phyloP scores from a whole-genome alignment of 2,888 invertebrate species.

The Leptopilina drosophilae region DNA sequence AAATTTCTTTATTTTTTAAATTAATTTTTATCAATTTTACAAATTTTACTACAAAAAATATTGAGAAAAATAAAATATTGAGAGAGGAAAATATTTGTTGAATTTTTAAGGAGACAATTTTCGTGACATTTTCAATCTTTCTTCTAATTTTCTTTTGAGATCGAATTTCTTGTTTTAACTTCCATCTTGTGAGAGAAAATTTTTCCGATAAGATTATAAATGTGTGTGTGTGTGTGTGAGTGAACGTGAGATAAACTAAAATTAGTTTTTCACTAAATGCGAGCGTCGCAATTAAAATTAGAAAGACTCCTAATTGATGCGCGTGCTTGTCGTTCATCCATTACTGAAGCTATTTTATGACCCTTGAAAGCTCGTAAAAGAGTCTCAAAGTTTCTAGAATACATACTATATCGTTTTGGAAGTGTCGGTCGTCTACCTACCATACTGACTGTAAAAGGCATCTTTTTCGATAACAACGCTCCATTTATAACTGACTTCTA shows the following conservation, averaged over 20 bases:
- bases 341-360: slow-evolving; percentile 54
- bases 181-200: neutral
- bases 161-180: neutral
- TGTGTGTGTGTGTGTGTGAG: too few relatives aligned
- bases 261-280: slow-evolving; percentile 14
- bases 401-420: slow-evolving; percentile 40
- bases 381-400: slow-evolving; percentile 49
- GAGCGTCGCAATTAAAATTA: slow-evolving; percentile 36
- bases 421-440: slow-evolving; percentile 48
- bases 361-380: slow-evolving; percentile 56
- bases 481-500: slow-evolving; percentile 55
- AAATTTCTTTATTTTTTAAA: too few relatives aligned
- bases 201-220: neutral
- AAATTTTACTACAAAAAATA: too few relatives aligned
- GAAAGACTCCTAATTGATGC: slow-evolving; percentile 35
- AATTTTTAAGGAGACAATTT: neutral
- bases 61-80: too few relatives aligned
- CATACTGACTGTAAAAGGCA: slow-evolving; percentile 46
- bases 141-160: neutral
- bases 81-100: too few relatives aligned
- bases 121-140: neutral
- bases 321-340: slow-evolving; percentile 44
- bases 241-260: neutral
- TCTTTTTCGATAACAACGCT: slow-evolving; percentile 54
- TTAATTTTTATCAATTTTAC: too few relatives aligned